Base-by-base conservation (phyloP, 2,888 invertebrate species). In the Drosophila nigricruria region DNA sequence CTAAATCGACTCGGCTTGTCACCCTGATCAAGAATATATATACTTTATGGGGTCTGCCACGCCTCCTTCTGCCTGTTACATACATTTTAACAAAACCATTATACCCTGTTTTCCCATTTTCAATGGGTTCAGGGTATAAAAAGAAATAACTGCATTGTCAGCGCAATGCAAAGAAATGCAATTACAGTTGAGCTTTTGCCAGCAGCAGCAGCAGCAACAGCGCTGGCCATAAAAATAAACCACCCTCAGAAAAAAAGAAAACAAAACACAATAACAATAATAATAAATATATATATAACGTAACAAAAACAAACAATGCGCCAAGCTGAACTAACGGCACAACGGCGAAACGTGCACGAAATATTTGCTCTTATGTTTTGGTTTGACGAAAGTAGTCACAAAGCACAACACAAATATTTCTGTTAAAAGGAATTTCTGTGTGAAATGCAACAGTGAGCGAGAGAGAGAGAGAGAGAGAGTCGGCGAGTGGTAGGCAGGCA, bases 81-180 rank as follows among this genome's bases (percentile, higher is more conserved):
- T n/a, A n/a, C n/a, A n/a, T n/a, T n/a, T n/a, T n/a, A n/a, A n/a
- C n/a, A n/a, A n/a, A n/a, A n/a, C n/a, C n/a, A n/a, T n/a, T n/a
- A n/a, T n/a, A n/a, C n/a, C n/a, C n/a, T n/a, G n/a, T n/a, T n/a
- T n/a, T n/a, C n/a, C n/a, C n/a, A n/a, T n/a, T n/a, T n/a, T n/a
- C n/a, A n/a, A n/a, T n/a, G n/a, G n/a, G n/a, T n/a, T n/a, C n/a
- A n/a, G n/a, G n/a, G n/a, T n/a, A n/a, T n/a, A n/a, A n/a, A 49
- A 16, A 8, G 14, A 23, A n/a, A 10, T 47, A 25, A 23, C n/a
- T 67, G 53, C 45, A 59, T 14, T 70, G 70, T 78, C 63, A 76
- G 73, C 63, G 56, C 62, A 79, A 65, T 78, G 71, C 45, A 74
- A 75, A 65, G 62, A 78, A 79, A 73, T 79, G 79, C 76, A 81